A percentile compares a stretch with the other conserved stretches of the same genome.
These are phyloP conservation scores for Dasysyrphus tricinctus DNA, from an alignment of 2,888 invertebrate genomes.

Conservation along the genomic window DNA sequence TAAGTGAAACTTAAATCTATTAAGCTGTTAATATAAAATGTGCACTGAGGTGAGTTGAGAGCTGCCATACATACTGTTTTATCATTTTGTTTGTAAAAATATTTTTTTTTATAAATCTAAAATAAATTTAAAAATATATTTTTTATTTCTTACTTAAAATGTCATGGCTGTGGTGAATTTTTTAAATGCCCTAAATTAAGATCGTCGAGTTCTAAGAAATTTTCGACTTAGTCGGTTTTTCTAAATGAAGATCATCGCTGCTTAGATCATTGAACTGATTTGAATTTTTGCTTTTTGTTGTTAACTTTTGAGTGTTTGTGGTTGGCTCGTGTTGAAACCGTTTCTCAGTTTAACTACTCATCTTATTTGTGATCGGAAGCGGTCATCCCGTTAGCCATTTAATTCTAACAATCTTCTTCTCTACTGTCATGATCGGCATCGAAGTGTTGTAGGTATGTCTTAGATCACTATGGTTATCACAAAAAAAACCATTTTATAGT, in stretches of 20 bases:
- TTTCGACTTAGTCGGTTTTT: neutral
- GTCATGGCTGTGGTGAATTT: neutral
- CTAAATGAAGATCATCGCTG: no score
- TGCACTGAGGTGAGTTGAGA: conserved; percentile 70
- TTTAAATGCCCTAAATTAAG: neutral
- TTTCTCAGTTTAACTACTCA: neutral
- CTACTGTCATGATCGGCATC: neutral
- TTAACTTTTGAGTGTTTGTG: neutral
- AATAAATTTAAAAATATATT: no score
- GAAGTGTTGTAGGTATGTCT: neutral
- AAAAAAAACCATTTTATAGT: neutral
- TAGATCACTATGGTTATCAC: neutral
- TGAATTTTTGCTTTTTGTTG: neutral
- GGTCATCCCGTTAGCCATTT: neutral
- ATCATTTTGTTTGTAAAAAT: conserved; percentile 5
- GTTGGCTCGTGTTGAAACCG: neutral
- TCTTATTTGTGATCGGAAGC: neutral
- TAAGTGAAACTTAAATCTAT: conserved; percentile 18
- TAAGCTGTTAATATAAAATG: conserved; percentile 52
- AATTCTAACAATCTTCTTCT: neutral
- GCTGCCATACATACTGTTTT: neutral
- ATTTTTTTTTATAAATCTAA: conserved; percentile 3
- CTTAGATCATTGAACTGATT: neutral
- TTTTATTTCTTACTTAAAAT: no score
- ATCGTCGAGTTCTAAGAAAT: neutral